Evolutionary conservation across 1,140 invertebrate species (phyloP), one percentile per base, ranked within the genome.

Genomic region (Aricia agestis): DNA sequence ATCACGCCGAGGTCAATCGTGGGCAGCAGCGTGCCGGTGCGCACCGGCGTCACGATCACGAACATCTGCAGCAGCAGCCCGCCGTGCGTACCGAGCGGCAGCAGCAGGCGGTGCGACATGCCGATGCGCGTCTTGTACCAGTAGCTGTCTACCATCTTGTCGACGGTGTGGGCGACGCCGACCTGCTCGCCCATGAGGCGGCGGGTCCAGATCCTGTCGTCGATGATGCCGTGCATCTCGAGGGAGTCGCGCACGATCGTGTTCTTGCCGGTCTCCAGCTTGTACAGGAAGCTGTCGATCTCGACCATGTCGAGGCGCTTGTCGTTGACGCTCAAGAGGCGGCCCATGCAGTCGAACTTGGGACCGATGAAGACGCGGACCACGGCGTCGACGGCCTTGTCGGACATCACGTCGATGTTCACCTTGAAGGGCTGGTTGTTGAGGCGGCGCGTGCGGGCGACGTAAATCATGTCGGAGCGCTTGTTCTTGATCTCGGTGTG

Each of bases 271-370:
- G 93, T 91, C 18, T 92, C 87, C 41, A 96, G 85, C 74, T 94
- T 92, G 84, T 93, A 93, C 15, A 93, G 70, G 90, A 95, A 96
- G 76, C 94, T 94, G 78, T 96, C 95, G 69, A 95, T 85, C 85
- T 95, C 93, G 66, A 94, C 90, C 90, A 94, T 94, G 79, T 93
- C 92, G 45, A 93, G 90, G 72, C 93, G 93, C 78, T 94, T 93
- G 73, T 94, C 87, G 71, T 94, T 93, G 74, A 95, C 57, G 75
- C 74, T 83, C 6, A 89, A 70, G 13, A 86, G 76, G 41, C 86
- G 85, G 13, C 92, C 93, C 71, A 93, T 91, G 66, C 91, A 90
- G 78, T 95, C 93, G 76, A 85, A 92, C 77, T 93, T 94, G 6
- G 94, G 94, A 77, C 93, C 94, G 17, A 94, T 70, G 90, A 94